phyloP scores from a whole-genome alignment of 2,113 vertebrate genomes.

The Ophthalmolycus amberensis region DNA sequence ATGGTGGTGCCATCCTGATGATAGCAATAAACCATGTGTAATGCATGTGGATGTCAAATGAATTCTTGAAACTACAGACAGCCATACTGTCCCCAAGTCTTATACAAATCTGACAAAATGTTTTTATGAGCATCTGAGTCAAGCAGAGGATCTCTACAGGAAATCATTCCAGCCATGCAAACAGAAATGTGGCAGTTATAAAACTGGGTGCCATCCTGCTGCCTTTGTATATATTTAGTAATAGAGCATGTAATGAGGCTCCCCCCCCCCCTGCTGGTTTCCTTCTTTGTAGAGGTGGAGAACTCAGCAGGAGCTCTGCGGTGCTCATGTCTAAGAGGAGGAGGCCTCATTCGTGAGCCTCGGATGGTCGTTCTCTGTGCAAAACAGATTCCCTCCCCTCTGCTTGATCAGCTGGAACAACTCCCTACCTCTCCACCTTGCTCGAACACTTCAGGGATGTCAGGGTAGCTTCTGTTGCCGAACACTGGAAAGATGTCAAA shows the following conservation, averaged over 20 bases:
- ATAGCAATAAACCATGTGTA: neutral
- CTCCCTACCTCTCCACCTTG: slow-evolving; percentile 3
- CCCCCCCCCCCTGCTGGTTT: slow-evolving; percentile 45
- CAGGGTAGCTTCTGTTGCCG: slow-evolving; percentile 10
- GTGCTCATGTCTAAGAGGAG: slow-evolving; percentile 17
- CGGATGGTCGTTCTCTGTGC: slow-evolving; percentile 18
- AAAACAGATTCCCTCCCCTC: slow-evolving; percentile 37
- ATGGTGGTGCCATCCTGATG: neutral
- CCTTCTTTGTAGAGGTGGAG: slow-evolving; percentile 44
- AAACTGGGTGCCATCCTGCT: neutral
- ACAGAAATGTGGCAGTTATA: slow-evolving; percentile 25
- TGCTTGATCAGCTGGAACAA: slow-evolving; percentile 56
- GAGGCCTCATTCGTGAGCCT: slow-evolving; percentile 27
- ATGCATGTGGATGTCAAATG: neutral
- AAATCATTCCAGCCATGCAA: neutral
- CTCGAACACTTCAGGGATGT: slow-evolving; percentile 2
- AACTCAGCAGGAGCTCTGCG: slow-evolving; percentile 28
- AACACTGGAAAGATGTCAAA: slow-evolving; percentile 21
- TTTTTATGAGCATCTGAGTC: slow-evolving; percentile 3
- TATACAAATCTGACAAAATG: neutral
- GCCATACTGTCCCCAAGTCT: neutral
- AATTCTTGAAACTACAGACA: neutral
- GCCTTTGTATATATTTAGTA: slow-evolving; percentile 14
- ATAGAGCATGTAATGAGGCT: slow-evolving; percentile 41
- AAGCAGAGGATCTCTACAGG: neutral